Evolutionary conservation across 2,888 invertebrate genomes (phyloP), one percentile per base, ranked within the genome.

Genomic region (Myopa testacea): DNA sequence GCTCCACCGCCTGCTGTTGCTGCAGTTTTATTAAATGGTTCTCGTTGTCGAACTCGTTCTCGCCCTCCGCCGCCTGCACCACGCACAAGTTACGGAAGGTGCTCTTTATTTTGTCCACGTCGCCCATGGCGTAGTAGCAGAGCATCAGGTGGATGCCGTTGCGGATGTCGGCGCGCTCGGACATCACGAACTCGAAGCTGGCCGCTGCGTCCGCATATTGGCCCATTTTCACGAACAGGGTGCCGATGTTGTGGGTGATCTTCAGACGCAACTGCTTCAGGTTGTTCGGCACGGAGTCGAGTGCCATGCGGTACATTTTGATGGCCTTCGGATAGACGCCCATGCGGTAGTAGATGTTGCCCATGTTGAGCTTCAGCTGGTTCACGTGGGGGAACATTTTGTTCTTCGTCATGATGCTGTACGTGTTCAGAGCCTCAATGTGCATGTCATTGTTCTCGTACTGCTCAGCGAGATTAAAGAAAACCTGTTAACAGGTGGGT

Each of bases 151-250:
- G 98, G 81, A 99, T 92, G 65, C 98, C 94, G 81, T 94, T 94
- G 84, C 94, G 94, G 86, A 96, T 95, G 87, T 96, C 96, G 0
- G 98, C 95, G 83, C 95, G 94, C 88, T 99, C 98, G 75, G 96
- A 95, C 96, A 99, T 98, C 78, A 99, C 98, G 89, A 97, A 98
- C 87, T 99, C 99, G 89, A 99, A 97, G 84, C 97, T 97, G 4
- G 96, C 95, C 68, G 98, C 95, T 0, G 99, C 99, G 88, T 99
- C 99, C 75, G 95, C 95, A 89, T 97, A 97, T 88, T 98, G 97
- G 45, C 97, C 97, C 95, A 98, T 96, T 86, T 96, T 95, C 38
- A 99, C 96, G 87, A 99, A 95, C 38, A 98, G 92, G 80, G 98
- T 93, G 4, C 89, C 89, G 85, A 99, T 99, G 87, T 99, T 99